phyloP scores from a whole-genome alignment of 1,140 invertebrate genomes.

The Drosophila melanica region DNA sequence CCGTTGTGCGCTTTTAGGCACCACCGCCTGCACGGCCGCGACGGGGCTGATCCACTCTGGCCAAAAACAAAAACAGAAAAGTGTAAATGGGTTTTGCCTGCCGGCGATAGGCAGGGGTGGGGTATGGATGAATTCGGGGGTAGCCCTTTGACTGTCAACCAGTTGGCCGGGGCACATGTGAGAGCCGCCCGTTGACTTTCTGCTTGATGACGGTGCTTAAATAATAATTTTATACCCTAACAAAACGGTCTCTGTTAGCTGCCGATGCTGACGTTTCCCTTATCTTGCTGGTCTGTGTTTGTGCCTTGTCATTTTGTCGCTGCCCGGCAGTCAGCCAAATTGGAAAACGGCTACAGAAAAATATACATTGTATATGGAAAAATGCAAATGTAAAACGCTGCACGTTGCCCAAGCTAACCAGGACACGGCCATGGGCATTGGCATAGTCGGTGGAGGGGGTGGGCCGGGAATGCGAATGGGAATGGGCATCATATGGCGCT shows the following conservation, averaged over 20 bases:
- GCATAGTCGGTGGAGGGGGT: neutral
- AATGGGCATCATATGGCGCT: slow-evolving; percentile 52
- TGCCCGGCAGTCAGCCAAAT: slow-evolving; percentile 67
- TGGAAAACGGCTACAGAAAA: slow-evolving; percentile 61
- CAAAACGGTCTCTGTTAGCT: slow-evolving; percentile 65
- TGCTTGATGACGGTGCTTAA: slow-evolving; percentile 83
- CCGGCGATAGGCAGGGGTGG: slow-evolving; percentile 10
- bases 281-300: slow-evolving; percentile 46
- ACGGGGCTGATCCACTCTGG: slow-evolving; percentile 34
- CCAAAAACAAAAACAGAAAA: slow-evolving; percentile 51
- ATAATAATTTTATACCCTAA: slow-evolving; percentile 82
- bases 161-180: slow-evolving; percentile 60
- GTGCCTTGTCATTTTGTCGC: slow-evolving; percentile 66
- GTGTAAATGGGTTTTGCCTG: slow-evolving; percentile 71
- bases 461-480: neutral
- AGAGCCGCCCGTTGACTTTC: slow-evolving; percentile 65
- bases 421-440: slow-evolving; percentile 17
- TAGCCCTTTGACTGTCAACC: slow-evolving; percentile 60
- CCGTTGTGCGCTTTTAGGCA: neutral
- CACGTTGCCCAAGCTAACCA: slow-evolving; percentile 11
- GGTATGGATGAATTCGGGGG: neutral
- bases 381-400: slow-evolving; percentile 71
- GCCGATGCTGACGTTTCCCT: slow-evolving; percentile 45
- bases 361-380: slow-evolving; percentile 53
- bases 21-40: slow-evolving; percentile 1